These are phyloP conservation scores for Petrocephalus microphthalmus DNA, from an alignment of 2,113 vertebrate species.

Conservation along the genomic window DNA sequence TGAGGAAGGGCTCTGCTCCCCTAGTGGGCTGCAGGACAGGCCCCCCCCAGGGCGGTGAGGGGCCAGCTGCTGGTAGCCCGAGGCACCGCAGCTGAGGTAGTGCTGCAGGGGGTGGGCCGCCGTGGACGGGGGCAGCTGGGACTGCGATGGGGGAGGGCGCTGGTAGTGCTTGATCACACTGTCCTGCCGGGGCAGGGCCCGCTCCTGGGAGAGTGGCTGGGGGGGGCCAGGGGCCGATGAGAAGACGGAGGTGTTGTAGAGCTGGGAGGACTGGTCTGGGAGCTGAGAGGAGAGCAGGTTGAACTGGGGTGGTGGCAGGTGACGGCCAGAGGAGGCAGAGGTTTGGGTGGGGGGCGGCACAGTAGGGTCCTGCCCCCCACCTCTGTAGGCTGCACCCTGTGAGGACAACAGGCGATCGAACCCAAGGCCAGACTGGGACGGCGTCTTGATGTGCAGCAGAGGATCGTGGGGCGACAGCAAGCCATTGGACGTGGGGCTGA, in stretches of 20 bases:
- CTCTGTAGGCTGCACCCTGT: conserved; percentile 53
- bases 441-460: conserved; percentile 68
- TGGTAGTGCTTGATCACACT: conserved; percentile 92
- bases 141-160: conserved; percentile 61
- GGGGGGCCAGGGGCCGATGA: conserved; percentile 62
- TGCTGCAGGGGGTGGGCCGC: conserved; percentile 71
- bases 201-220: conserved; percentile 57
- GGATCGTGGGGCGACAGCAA: conserved; percentile 74
- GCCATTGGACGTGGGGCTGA: conserved; percentile 74
- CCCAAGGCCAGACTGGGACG: conserved; percentile 59
- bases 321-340: conserved; percentile 60
- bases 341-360: conserved; percentile 46
- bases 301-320: conserved; percentile 72
- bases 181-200: conserved; percentile 72
- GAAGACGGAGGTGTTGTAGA: conserved; percentile 77
- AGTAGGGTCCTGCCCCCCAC: conserved; percentile 52
- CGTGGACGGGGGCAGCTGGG: conserved; percentile 56
- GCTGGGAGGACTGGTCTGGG: conserved; percentile 65
- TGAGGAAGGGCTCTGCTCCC: conserved; percentile 67
- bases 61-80: conserved; percentile 74
- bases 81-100: conserved; percentile 72
- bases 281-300: conserved; percentile 79
- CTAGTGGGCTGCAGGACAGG: conserved; percentile 72
- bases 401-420: conserved; percentile 62
- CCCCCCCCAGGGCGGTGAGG: conserved; percentile 53